Base-by-base conservation (phyloP, 2,797 vertebrate species). In the Philypnodon macrostomus region DNA sequence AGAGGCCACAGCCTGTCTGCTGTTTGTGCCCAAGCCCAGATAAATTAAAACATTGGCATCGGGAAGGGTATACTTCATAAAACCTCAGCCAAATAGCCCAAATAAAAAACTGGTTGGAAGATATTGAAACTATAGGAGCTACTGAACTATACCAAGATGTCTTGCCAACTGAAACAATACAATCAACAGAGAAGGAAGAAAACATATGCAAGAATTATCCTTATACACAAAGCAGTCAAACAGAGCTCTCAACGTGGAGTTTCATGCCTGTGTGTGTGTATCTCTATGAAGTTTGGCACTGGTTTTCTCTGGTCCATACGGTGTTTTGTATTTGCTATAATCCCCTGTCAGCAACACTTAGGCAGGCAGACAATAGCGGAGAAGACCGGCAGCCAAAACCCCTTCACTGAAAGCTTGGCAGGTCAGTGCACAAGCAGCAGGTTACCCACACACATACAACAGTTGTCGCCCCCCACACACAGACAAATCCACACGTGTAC, bases 321-420 rank as follows among this genome's bases (percentile, higher is more conserved):
- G 87, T 73, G 67, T 81, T 86, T 82, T 86, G 84, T 85, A 77
- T 85, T 85, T 79, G 79, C 72, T 73, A 83, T 86, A 88, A 88
- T 88, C 85, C 76, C 79, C 78, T 81, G 80, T 88, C 82, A 86
- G 79, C 80, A 88, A 79, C 87, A 89, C 78, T 88, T 86, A 84
- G 79, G 73, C 79, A 84, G 79, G 74, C 75, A 87, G 75, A 86
- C 86, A 87, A 86, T 80, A 79, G 67, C 74, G 68, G 72, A 81
- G 81, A 76, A 85, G 76, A 84, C 79, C 77, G 65, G 69, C 75
- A 85, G 75, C 81, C 83, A 85, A 85, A 73, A 67, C 77, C 53
- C 71, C 70, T 77, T 84, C 77, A 79, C 70, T 83, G 81, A 73
- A 73, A 79, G 69, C 80, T 79, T 89, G 85, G 81, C 78, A 84